Base-by-base conservation (phyloP, 2,797 vertebrate genomes). In the Anguilla obscura region DNA sequence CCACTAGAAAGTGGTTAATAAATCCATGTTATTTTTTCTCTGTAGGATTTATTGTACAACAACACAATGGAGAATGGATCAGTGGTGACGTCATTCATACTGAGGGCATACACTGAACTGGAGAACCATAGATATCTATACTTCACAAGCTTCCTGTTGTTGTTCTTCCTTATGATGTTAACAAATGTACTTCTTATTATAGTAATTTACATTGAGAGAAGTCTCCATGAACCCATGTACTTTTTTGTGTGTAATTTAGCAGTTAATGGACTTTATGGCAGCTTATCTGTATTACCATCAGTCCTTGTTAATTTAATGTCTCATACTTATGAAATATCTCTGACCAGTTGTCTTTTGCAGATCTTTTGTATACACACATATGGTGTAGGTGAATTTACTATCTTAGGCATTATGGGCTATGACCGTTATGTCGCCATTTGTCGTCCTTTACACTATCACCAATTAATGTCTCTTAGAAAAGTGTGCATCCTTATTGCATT, bases 381-480 rank as follows among this genome's bases (percentile, higher is more conserved):
- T 82, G 92, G 80, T 56, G 82, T 92, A 2, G 89, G 52, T 45
- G 93, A 94, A 87, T 93, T 93, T 74, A 93, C 91, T 3, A 93
- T 94, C 87, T 90, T 94, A 14, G 92, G 91, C 48, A 92, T 45
- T 0, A 94, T 94, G 94, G 93, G 92, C 80, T 94, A 93, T 16
- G 93, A 94, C 84, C 90, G 93, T 30, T 94, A 93, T 50, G 30
- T 93, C 12, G 93, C 94, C 0, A 91, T 94, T 86, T 93, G 93
- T 56, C 27, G 89, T 24, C 94, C 93, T 0, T 88, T 94, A 85
- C 89, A 85, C n/a, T 94, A 93, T 86, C 89, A 92, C 16, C 2
- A 45, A 1, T 80, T 93, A 45, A 93, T 94, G 93, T 91, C 92
- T 9, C 86, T 88, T 40, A 88, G 27, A 14, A 92, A 86, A 48